phyloP scores from a whole-genome alignment of 2,888 invertebrate genomes.

The Monopis laevigella region DNA sequence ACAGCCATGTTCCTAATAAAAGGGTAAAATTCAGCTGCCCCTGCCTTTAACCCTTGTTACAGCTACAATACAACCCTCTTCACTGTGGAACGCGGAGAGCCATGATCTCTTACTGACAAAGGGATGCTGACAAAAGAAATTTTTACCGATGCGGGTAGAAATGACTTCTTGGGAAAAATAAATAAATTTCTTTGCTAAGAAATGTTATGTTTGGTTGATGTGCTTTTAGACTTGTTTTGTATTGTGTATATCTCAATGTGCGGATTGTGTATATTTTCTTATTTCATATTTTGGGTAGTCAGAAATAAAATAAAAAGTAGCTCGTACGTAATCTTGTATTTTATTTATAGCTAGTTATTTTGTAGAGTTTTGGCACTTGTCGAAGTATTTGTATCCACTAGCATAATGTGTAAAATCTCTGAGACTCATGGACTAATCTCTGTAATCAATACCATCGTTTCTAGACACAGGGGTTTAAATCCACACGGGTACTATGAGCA shows the following conservation, averaged over 20 bases:
- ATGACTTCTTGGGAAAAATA: not conserved
- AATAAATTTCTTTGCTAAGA: not conserved
- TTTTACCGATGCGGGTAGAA: slow-evolving; percentile 1
- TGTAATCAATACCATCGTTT: too few species aligned
- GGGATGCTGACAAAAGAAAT: slow-evolving; percentile 4
- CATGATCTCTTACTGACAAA: slow-evolving; percentile 5
- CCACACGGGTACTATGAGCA: too few species aligned
- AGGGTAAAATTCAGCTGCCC: slow-evolving; percentile 16
- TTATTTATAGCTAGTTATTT: too few species aligned
- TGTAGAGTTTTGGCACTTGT: too few species aligned
- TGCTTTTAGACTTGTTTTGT: not conserved
- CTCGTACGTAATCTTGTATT: too few species aligned
- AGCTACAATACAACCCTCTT: slow-evolving; percentile 48
- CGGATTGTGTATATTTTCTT: not conserved
- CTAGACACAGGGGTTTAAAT: too few species aligned
- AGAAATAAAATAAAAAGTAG: too few species aligned
- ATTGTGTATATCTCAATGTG: not conserved
- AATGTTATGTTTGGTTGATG: not conserved
- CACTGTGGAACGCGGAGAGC: slow-evolving; percentile 27
- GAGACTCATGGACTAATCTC: too few species aligned
- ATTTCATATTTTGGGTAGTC: too few species aligned
- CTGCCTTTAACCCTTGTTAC: slow-evolving; percentile 50
- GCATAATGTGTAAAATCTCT: too few species aligned
- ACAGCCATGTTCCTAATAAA: not conserved
- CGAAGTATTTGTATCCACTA: too few species aligned